Conservation (phyloP, 2,888 invertebrate genomes). For the Pristionchus arcanus region DNA sequence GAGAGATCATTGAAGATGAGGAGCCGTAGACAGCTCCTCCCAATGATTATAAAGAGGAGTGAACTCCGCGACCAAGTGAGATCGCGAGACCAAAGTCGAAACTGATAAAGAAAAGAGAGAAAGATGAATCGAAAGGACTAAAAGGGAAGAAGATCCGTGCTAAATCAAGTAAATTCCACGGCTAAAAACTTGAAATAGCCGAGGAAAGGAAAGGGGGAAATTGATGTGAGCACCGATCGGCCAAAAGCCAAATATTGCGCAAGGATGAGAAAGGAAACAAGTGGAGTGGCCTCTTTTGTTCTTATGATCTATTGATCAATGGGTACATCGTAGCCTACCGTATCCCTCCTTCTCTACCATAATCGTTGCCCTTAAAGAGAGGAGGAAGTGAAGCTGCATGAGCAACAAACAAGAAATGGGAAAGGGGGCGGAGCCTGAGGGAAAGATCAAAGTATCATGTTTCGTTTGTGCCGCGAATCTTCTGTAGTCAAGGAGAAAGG, state of each 20-base stretch:
- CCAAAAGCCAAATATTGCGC: background rate
- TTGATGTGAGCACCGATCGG: background rate
- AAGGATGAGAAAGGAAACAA: background rate
- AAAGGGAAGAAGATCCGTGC: background rate
- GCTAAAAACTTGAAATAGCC: background rate
- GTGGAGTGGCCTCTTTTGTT: constrained; percentile 5
- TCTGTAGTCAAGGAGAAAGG: constrained; percentile 20
- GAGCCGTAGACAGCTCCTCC: no score
- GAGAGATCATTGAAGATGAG: background rate
- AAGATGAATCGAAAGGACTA: background rate
- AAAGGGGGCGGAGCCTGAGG: background rate
- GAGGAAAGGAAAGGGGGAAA: background rate
- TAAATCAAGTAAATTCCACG: background rate
- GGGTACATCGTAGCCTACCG: background rate
- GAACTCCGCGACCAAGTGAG: background rate
- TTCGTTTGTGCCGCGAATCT: background rate
- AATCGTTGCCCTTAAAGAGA: background rate
- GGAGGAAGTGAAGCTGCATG: background rate
- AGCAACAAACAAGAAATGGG: background rate
- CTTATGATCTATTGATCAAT: background rate
- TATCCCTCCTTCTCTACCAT: background rate
- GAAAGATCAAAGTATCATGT: constrained; percentile 24
- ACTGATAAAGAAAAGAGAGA: background rate
- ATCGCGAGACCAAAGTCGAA: constrained; percentile 27
- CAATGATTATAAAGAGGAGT: background rate